Evolutionary conservation across 1,140 invertebrate species (phyloP).

Genomic region (Zophobas morio): DNA sequence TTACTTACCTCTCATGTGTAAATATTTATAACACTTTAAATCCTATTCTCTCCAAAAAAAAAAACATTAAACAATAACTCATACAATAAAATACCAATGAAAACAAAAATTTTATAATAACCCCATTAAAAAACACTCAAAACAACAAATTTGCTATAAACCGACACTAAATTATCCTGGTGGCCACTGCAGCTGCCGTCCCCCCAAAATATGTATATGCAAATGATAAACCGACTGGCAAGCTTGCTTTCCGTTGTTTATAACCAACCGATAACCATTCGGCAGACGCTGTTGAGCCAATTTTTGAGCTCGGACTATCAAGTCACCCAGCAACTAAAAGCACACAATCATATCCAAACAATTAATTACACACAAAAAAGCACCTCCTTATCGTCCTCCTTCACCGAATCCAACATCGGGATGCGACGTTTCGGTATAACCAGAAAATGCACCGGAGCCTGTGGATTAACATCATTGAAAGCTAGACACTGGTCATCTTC

Average conservation of each 20-base stretch:
- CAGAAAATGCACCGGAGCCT: slow-evolving; percentile 93
- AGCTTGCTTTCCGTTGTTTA: slow-evolving; percentile 82
- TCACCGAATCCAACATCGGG: slow-evolving; percentile 61
- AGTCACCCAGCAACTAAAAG: slow-evolving; percentile 74
- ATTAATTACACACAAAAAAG: slow-evolving; percentile 31
- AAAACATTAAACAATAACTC: too few relatives aligned
- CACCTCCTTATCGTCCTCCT: slow-evolving; percentile 67
- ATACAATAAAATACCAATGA: too few relatives aligned
- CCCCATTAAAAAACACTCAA: neutral
- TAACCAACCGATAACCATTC: slow-evolving; percentile 74
- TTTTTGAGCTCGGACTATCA: slow-evolving; percentile 74
- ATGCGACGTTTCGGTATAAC: slow-evolving; percentile 81
- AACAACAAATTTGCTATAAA: neutral
- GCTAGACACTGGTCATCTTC: slow-evolving; percentile 86
- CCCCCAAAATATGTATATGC: slow-evolving; percentile 85
- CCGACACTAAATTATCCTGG: slow-evolving; percentile 86
- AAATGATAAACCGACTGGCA: slow-evolving; percentile 83
- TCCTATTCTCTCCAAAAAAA: too few relatives aligned
- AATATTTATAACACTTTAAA: too few relatives aligned
- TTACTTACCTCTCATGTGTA: too few relatives aligned
- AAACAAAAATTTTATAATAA: neutral
- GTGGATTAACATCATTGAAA: slow-evolving; percentile 82
- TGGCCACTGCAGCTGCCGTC: slow-evolving; percentile 86
- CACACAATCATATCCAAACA: slow-evolving; percentile 16
- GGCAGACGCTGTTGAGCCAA: slow-evolving; percentile 71